These are phyloP conservation scores for Spinus pinus DNA, from an alignment of 2,797 vertebrate species.

Conservation along the genomic window DNA sequence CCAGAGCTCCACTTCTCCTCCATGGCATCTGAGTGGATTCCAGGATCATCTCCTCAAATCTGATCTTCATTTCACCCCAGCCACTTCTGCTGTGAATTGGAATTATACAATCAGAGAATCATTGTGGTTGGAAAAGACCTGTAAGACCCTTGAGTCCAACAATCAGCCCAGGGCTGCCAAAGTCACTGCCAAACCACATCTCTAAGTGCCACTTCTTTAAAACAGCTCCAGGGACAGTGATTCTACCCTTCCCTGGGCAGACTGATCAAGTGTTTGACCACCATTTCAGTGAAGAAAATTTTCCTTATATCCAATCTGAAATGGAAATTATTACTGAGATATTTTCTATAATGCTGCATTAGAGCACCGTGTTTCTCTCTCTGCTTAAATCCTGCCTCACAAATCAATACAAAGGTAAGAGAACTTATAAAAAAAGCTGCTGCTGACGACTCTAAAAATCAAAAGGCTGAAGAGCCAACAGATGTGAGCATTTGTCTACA, in stretches of 20 bases:
- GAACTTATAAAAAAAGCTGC: neutral
- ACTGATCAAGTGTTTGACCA: neutral
- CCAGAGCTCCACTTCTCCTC: neutral
- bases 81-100: neutral
- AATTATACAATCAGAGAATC: neutral
- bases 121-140: neutral
- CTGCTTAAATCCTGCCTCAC: neutral
- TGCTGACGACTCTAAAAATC: neutral
- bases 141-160: accelerated
- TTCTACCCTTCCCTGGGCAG: neutral
- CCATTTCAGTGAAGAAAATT: neutral
- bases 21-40: neutral
- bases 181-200: neutral
- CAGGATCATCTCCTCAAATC: neutral
- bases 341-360: neutral
- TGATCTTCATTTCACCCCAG: neutral
- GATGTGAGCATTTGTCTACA: neutral
- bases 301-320: neutral
- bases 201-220: neutral
- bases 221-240: neutral
- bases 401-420: neutral
- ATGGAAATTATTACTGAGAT: neutral
- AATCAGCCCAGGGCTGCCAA: neutral
- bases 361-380: neutral
- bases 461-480: neutral